Conservation (phyloP, 2,797 vertebrate species). For the Poecile montanus region DNA sequence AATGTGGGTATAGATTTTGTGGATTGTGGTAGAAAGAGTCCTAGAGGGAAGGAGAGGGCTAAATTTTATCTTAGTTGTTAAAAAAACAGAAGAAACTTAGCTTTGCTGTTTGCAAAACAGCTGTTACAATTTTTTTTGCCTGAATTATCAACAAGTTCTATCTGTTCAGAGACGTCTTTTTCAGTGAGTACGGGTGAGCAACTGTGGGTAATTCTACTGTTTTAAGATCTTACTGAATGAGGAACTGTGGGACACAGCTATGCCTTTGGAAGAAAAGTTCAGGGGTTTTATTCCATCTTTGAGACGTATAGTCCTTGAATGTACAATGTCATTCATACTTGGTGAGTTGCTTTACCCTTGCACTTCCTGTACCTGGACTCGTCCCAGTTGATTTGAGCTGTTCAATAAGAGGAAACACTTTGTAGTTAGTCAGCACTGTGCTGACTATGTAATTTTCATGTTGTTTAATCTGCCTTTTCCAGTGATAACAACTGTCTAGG, state of each 20-base stretch:
- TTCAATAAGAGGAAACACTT: rapidly evolving
- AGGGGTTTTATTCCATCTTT: not conserved
- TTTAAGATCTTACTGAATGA: not conserved
- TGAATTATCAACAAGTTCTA: not conserved
- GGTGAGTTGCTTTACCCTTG: not conserved
- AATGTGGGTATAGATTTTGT: not conserved
- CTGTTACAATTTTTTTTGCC: not conserved
- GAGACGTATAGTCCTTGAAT: not conserved
- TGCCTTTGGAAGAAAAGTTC: not conserved
- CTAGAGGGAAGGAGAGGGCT: not conserved
- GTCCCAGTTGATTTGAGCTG: not conserved
- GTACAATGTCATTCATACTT: not conserved
- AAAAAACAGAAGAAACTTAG: not conserved
- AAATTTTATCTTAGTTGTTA: not conserved
- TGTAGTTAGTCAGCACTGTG: not conserved
- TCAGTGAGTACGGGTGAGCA: not conserved
- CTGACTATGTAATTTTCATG: not conserved
- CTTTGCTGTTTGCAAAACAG: not conserved
- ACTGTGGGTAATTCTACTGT: not conserved
- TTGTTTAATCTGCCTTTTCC: not conserved
- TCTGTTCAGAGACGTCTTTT: not conserved
- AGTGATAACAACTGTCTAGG: not conserved
- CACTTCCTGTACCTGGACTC: not conserved
- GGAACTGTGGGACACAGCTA: not conserved
- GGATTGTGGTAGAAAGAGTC: not conserved